Percentiles rank a stretch among this genome's conserved stretches.
Evolutionary conservation across 2,113 vertebrate species (phyloP).

Genomic region (Isichthys henryi): DNA sequence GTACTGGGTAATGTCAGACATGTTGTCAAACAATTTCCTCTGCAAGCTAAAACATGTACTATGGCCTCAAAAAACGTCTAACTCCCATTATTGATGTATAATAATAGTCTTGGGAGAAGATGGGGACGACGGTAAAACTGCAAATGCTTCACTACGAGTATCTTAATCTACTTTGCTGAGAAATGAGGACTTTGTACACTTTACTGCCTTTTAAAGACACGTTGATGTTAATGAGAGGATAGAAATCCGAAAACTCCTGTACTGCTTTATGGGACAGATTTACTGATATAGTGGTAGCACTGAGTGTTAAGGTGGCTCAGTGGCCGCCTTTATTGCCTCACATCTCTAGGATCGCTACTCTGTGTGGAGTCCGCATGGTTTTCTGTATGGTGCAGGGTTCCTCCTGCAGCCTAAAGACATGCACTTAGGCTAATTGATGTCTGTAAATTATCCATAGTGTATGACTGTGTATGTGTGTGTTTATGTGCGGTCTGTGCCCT

Average conservation of each 20-base stretch:
- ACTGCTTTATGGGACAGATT: neutral
- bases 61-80: neutral
- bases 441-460: neutral
- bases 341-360: neutral
- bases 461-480: neutral
- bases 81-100: neutral
- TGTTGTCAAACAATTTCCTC: neutral
- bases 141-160: neutral
- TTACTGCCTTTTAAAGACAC: neutral
- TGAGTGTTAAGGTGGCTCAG: neutral
- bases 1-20: neutral
- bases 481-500: neutral
- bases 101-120: neutral
- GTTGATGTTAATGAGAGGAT: neutral
- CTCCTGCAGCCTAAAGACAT: neutral
- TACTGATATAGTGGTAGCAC: neutral
- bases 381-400: neutral
- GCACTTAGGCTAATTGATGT: neutral
- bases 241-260: neutral
- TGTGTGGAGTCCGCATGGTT: neutral
- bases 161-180: neutral
- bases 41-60: neutral
- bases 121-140: neutral
- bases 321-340: neutral
- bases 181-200: neutral